phyloP scores from a whole-genome alignment of 2,113 vertebrate species.

The Microtus oregoni region DNA sequence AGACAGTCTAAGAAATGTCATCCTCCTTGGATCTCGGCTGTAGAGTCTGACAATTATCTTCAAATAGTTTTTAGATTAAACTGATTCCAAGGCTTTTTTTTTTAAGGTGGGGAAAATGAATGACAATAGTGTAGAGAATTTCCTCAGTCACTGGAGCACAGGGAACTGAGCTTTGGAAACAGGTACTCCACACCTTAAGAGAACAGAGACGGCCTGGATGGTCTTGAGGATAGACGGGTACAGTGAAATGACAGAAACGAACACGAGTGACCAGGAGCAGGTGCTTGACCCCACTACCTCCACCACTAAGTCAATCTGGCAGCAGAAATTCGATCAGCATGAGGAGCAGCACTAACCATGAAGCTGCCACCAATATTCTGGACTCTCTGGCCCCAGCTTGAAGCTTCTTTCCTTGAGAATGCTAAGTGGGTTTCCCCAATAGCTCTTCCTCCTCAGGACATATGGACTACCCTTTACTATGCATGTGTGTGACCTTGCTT shows the following conservation, averaged over 20 bases:
- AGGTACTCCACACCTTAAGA: neutral
- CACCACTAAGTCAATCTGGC: neutral
- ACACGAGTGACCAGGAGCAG: neutral
- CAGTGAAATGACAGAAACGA: neutral
- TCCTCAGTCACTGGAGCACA: neutral
- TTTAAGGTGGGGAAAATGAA: neutral
- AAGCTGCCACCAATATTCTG: neutral
- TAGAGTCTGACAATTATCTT: neutral
- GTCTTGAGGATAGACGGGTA: neutral
- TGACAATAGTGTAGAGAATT: neutral
- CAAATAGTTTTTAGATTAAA: slow-evolving; percentile 32
- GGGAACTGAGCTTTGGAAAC: neutral
- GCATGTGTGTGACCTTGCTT: neutral
- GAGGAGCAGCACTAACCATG: neutral
- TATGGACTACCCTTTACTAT: neutral
- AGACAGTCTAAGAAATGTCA: neutral
- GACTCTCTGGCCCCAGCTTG: neutral
- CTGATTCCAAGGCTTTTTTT: neutral
- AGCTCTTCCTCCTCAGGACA: neutral
- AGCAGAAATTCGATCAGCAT: neutral
- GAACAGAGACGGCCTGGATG: neutral
- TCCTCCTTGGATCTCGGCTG: neutral
- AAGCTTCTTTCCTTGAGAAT: neutral
- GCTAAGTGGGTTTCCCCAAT: neutral
- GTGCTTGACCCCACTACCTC: neutral